Conservation (phyloP, 1,140 invertebrate species). For the Habropoda laboriosa region DNA sequence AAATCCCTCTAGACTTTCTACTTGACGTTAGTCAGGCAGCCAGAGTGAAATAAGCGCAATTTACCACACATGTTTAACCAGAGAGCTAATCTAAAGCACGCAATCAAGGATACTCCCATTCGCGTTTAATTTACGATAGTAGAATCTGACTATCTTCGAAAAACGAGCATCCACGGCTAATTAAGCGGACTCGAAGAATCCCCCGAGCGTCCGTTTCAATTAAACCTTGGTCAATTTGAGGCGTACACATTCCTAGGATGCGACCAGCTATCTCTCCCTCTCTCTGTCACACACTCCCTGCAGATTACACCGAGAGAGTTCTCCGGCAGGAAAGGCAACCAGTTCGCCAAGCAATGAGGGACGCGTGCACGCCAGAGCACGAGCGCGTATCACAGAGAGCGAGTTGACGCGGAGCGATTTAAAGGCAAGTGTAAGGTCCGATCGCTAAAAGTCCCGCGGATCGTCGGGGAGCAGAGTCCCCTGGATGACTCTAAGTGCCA, state of each 20-base stretch:
- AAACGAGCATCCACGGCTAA: not conserved
- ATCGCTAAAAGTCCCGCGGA: slow-evolving; percentile 59
- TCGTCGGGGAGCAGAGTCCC: slow-evolving; percentile 48
- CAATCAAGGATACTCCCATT: not conserved
- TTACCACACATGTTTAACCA: too few relatives aligned
- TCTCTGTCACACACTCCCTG: not conserved
- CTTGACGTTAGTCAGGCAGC: too few relatives aligned
- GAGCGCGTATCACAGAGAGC: slow-evolving; percentile 40
- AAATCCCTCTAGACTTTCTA: too few relatives aligned
- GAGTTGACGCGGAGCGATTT: slow-evolving; percentile 49
- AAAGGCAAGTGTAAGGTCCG: slow-evolving; percentile 62
- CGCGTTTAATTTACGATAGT: not conserved
- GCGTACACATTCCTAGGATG: slow-evolving; percentile 20
- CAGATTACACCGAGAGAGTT: not conserved
- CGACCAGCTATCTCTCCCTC: not conserved
- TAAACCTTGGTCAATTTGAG: slow-evolving; percentile 11
- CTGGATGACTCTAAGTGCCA: slow-evolving; percentile 64
- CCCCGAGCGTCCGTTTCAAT: slow-evolving; percentile 8
- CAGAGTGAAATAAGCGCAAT: too few relatives aligned
- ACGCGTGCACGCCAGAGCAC: slow-evolving; percentile 32
- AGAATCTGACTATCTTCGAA: not conserved
- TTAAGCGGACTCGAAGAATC: slow-evolving; percentile 10
- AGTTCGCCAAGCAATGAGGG: not conserved
- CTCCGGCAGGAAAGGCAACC: not conserved
- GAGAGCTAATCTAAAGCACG: too few relatives aligned